Conservation (phyloP, 2,888 invertebrate genomes). For the Andrena hattorfiana region DNA sequence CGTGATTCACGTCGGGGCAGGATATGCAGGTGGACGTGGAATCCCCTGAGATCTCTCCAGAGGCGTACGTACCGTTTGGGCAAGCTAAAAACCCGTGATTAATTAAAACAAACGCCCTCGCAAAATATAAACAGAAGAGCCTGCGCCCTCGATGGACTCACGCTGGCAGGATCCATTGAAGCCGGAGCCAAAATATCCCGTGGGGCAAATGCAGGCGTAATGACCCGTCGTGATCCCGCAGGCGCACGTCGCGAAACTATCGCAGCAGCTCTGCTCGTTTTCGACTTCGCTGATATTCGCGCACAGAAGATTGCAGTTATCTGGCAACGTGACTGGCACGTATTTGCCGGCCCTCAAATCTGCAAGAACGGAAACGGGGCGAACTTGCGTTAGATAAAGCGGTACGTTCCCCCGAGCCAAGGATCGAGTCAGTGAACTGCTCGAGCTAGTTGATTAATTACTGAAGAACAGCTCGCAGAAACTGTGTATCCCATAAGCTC, state of each 20-base stretch:
- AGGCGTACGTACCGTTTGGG: conserved; percentile 88
- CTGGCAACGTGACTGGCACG: conserved; percentile 85
- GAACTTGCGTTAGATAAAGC: conserved; percentile 17
- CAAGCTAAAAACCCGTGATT: conserved; percentile 85
- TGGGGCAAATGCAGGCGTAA: conserved; percentile 89
- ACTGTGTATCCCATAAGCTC: neutral
- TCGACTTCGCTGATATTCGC: conserved; percentile 64
- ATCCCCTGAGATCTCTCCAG: conserved; percentile 86
- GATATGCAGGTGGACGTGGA: conserved; percentile 85
- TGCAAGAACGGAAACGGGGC: conserved; percentile 72
- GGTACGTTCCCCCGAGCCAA: neutral
- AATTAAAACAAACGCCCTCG: neutral
- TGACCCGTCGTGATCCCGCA: conserved; percentile 90
- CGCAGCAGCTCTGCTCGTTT: conserved; percentile 86
- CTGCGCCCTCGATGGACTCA: conserved; percentile 80
- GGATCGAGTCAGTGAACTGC: too few relatives aligned
- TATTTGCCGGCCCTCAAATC: conserved; percentile 88
- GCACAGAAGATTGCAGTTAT: conserved; percentile 87
- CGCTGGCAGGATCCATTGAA: conserved; percentile 87
- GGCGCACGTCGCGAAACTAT: conserved; percentile 87
- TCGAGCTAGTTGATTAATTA: neutral
- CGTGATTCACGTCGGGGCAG: conserved; percentile 89
- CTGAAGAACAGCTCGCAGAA: neutral
- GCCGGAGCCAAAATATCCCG: conserved; percentile 89
- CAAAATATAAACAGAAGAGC: neutral